Evolutionary conservation across 1,140 invertebrate species (phyloP).

Genomic region (Lutraria rhynchaena): DNA sequence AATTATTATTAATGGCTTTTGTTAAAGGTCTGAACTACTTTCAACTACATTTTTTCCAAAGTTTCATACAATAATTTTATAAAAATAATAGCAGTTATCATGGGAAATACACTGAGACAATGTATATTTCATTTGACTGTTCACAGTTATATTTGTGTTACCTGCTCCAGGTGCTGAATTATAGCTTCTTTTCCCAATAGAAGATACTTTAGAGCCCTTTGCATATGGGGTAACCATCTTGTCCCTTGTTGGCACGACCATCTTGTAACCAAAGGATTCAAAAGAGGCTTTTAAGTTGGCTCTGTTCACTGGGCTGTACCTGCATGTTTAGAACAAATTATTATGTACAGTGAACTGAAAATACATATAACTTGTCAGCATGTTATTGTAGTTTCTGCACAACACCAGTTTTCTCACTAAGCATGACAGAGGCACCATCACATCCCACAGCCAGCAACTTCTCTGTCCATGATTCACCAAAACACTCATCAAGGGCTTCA

Average conservation of each 20-base stretch:
- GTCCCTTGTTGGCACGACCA: background rate
- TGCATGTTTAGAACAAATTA: background rate
- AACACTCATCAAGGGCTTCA: background rate
- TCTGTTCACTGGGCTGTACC: slow-evolving; percentile 7
- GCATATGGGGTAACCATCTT: too few relatives aligned
- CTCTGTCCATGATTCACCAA: background rate
- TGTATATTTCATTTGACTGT: too few relatives aligned
- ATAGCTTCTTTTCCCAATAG: too few relatives aligned
- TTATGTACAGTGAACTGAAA: slow-evolving; percentile 13
- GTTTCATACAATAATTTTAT: too few relatives aligned
- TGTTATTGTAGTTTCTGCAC: slow-evolving; percentile 17
- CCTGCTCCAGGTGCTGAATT: too few relatives aligned
- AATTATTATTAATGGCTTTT: too few relatives aligned
- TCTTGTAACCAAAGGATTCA: background rate
- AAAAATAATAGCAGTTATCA: too few relatives aligned
- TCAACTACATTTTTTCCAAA: too few relatives aligned
- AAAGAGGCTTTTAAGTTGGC: slow-evolving; percentile 9
- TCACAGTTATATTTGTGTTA: background rate
- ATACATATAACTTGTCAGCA: background rate
- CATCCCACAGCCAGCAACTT: slow-evolving; percentile 27
- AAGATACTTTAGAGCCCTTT: too few relatives aligned
- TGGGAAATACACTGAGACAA: too few relatives aligned
- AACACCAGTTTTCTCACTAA: slow-evolving; percentile 2
- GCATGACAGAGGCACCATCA: slow-evolving; percentile 28
- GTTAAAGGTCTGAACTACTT: background rate